phyloP scores from a whole-genome alignment of 2,113 vertebrate genomes.

The Pachypanchax playfairii region DNA sequence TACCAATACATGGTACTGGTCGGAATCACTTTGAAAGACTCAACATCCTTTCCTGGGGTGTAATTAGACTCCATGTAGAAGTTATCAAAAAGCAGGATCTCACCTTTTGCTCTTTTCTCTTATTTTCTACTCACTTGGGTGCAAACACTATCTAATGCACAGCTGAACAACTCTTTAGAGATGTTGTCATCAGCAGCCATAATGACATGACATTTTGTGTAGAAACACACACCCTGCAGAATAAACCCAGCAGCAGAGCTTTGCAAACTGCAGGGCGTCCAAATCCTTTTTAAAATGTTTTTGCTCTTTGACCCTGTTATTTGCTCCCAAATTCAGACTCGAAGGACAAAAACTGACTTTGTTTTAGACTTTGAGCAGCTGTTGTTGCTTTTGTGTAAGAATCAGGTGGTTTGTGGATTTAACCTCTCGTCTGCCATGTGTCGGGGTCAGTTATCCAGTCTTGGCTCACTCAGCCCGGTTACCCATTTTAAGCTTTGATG shows the following conservation, averaged over 20 bases:
- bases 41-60: slow-evolving; percentile 44
- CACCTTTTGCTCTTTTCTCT: slow-evolving; percentile 6
- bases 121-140: not conserved
- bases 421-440: slow-evolving; percentile 18
- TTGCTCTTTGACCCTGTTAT: slow-evolving; percentile 31
- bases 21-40: not conserved
- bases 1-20: no score
- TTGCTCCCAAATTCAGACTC: slow-evolving; percentile 33
- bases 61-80: slow-evolving; percentile 59
- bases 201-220: slow-evolving; percentile 27
- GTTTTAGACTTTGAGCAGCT: slow-evolving; percentile 11
- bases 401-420: slow-evolving; percentile 5
- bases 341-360: slow-evolving; percentile 17
- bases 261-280: slow-evolving; percentile 20
- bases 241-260: slow-evolving; percentile 30
- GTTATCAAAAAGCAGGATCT: slow-evolving; percentile 62
- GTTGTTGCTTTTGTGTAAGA: slow-evolving; percentile 9
- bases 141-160: slow-evolving; percentile 1
- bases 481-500: slow-evolving; percentile 1
- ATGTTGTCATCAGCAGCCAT: slow-evolving; percentile 19
- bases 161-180: not conserved
- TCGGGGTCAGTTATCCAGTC: slow-evolving; percentile 10
- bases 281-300: slow-evolving; percentile 37
- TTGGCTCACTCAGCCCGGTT: not conserved
- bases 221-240: slow-evolving; percentile 16